Evolutionary conservation across 2,113 vertebrate species (phyloP).

Genomic region (Meriones unguiculatus): DNA sequence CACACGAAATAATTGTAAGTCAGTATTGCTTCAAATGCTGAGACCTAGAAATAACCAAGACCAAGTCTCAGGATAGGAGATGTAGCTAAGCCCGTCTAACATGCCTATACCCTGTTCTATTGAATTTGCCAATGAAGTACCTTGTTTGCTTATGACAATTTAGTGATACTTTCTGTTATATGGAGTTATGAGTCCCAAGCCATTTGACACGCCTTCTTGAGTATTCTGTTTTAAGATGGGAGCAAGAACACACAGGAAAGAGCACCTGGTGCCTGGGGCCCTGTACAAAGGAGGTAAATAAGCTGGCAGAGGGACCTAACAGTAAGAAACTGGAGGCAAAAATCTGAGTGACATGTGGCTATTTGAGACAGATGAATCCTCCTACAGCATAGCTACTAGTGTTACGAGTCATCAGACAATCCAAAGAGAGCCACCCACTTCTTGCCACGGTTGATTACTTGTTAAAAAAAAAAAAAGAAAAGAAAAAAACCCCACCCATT

Average conservation of each 20-base stretch:
- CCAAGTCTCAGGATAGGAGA: neutral
- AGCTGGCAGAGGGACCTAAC: neutral
- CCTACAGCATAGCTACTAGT: neutral
- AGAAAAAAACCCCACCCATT: neutral
- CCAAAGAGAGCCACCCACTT: neutral
- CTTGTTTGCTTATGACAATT: neutral
- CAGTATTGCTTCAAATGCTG: neutral
- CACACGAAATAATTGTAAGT: neutral
- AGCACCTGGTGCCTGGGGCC: neutral
- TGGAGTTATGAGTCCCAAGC: neutral
- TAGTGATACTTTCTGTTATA: neutral
- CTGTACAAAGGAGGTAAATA: neutral
- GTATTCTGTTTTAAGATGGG: neutral
- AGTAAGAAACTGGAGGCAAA: neutral
- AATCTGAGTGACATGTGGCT: neutral
- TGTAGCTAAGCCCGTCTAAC: neutral
- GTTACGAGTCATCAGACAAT: constrained; percentile 23
- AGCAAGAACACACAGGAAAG: neutral
- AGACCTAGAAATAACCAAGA: constrained; percentile 34
- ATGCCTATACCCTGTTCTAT: neutral
- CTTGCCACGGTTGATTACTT: neutral
- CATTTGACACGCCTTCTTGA: neutral
- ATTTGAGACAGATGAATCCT: neutral
- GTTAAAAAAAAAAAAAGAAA: neutral
- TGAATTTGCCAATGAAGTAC: neutral